Conservation (phyloP, 1,140 invertebrate genomes). For the Globodera ellingtonae region DNA sequence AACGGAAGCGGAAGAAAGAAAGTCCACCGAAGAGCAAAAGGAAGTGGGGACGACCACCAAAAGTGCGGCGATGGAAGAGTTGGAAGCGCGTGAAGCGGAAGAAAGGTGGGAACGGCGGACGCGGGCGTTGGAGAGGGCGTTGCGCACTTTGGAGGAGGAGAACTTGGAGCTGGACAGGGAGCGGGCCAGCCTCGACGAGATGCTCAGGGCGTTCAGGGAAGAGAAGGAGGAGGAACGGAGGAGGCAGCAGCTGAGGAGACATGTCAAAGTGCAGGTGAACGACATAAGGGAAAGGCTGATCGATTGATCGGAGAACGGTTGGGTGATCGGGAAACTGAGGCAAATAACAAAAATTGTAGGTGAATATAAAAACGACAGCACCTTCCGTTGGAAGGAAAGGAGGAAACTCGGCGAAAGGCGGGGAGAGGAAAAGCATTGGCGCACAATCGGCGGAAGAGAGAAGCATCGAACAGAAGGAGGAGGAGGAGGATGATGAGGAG, state of each 20-base stretch:
- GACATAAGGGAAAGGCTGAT: background rate
- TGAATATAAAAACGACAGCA: no score
- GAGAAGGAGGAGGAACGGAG: background rate
- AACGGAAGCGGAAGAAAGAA: background rate
- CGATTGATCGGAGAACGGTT: no score
- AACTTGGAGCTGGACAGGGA: background rate
- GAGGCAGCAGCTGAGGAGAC: background rate
- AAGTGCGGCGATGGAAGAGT: background rate
- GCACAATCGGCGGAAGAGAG: background rate
- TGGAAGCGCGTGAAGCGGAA: background rate
- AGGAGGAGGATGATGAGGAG: background rate
- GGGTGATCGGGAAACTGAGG: no score
- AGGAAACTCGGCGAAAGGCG: background rate
- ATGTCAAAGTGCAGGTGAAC: constrained; percentile 9
- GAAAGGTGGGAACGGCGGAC: constrained; percentile 24
- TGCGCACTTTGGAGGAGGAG: background rate
- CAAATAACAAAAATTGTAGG: no score
- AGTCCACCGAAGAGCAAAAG: background rate
- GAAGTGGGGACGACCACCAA: background rate
- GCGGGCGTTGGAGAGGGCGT: constrained; percentile 20
- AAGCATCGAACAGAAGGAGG: background rate
- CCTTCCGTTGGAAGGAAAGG: background rate
- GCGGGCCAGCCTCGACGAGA: background rate
- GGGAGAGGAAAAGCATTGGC: background rate
- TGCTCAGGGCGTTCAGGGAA: background rate